A percentile compares a stretch with the other conserved stretches of the same genome.
phyloP scores from a whole-genome alignment of 1,140 invertebrate genomes.

The Zaprionus nigranus region DNA sequence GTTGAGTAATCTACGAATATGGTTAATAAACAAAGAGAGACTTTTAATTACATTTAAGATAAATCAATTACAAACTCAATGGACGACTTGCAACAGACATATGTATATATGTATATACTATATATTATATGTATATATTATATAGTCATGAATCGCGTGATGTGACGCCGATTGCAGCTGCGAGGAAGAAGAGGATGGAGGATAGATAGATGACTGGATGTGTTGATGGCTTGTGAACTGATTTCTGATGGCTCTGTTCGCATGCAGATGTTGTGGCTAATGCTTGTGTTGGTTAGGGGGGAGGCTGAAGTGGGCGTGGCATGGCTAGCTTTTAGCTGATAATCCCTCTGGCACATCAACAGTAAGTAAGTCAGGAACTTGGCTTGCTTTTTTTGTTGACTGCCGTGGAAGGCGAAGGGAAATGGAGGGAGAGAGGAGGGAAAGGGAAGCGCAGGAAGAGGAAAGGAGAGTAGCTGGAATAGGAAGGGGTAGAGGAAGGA shows the following conservation, averaged over 20 bases:
- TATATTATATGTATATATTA: background rate
- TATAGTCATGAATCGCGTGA: background rate
- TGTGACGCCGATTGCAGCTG: background rate
- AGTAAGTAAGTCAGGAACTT: slow-evolving; percentile 67
- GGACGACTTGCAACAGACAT: background rate
- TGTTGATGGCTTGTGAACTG: background rate
- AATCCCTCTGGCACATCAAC: slow-evolving; percentile 71
- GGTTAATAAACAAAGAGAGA: too few species aligned
- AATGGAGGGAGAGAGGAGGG: too few species aligned
- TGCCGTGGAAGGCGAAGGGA: too few species aligned
- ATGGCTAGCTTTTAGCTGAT: slow-evolving; percentile 36
- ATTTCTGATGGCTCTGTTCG: background rate
- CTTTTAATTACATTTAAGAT: too few species aligned
- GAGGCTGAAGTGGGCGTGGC: background rate
- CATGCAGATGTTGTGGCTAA: background rate
- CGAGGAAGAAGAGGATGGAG: too few species aligned
- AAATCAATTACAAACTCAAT: too few species aligned
- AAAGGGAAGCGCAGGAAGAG: too few species aligned
- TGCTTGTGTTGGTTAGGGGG: too few species aligned
- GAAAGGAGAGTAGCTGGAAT: background rate
- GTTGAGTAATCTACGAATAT: too few species aligned
- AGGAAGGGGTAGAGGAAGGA: background rate
- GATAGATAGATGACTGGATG: too few species aligned
- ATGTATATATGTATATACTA: background rate
- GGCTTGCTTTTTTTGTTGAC: slow-evolving; percentile 33